phyloP scores from a whole-genome alignment of 2,888 invertebrate genomes.

The Ditula angustiorana region DNA sequence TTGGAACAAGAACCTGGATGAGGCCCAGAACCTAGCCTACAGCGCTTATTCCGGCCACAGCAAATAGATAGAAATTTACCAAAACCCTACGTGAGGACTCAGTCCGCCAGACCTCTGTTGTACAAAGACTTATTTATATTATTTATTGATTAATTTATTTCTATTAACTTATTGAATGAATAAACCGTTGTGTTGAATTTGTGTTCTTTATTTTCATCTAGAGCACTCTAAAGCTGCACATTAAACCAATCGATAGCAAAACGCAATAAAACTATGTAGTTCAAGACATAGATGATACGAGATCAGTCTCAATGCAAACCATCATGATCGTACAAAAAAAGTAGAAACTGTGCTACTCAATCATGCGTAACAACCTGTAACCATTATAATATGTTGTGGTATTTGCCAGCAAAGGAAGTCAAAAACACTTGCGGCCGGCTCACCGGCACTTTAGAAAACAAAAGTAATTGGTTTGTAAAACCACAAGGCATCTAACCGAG shows the following conservation, averaged over 20 bases:
- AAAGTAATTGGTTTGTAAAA: slow-evolving; percentile 32
- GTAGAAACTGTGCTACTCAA: slow-evolving; percentile 33
- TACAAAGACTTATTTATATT: slow-evolving; percentile 79
- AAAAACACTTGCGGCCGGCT: slow-evolving; percentile 40
- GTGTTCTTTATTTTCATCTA: slow-evolving; percentile 42
- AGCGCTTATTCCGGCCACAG: slow-evolving; percentile 83
- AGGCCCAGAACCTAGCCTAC: slow-evolving; percentile 90
- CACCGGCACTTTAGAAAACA: slow-evolving; percentile 33
- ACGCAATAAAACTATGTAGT: neutral
- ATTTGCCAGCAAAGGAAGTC: slow-evolving; percentile 46
- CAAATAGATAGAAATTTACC: slow-evolving; percentile 59
- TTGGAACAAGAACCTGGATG: slow-evolving; percentile 86
- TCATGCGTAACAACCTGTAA: slow-evolving; percentile 42
- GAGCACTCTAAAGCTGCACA: neutral
- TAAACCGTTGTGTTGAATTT: slow-evolving; percentile 62
- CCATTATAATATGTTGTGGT: slow-evolving; percentile 38
- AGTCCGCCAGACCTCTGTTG: slow-evolving; percentile 61
- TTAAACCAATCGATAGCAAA: slow-evolving; percentile 7
- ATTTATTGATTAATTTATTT: slow-evolving; percentile 75
- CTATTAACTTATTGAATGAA: slow-evolving; percentile 72
- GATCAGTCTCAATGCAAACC: slow-evolving; percentile 1
- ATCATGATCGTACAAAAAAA: slow-evolving; percentile 22
- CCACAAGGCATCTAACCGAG: slow-evolving; percentile 22
- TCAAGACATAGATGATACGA: slow-evolving; percentile 19
- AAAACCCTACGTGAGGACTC: slow-evolving; percentile 45